Percentiles rank a stretch among this genome's conserved stretches.
phyloP scores from a whole-genome alignment of 2,888 invertebrate species.

The Spodoptera picta region DNA sequence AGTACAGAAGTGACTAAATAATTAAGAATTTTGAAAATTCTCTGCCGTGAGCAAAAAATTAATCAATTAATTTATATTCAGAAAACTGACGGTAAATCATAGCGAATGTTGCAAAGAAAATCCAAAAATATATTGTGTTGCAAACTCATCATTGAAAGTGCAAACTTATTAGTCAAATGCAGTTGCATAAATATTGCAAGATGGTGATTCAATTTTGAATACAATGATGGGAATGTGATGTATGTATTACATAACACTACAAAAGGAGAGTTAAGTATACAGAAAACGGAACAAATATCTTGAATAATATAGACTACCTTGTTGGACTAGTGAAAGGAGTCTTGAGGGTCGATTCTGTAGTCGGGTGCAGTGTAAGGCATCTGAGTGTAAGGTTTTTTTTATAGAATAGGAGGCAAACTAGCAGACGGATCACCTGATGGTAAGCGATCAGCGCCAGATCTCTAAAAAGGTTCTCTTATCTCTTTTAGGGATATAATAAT shows the following conservation, averaged over 20 bases:
- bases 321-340: too few species aligned
- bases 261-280: not conserved
- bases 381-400: too few species aligned
- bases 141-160: conserved; percentile 10
- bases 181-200: conserved; percentile 35
- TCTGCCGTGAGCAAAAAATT: not conserved
- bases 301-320: too few species aligned
- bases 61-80: conserved; percentile 12
- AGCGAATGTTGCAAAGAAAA: conserved; percentile 5
- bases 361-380: too few species aligned
- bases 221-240: conserved; percentile 35
- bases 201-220: conserved; percentile 1
- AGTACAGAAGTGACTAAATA: not conserved
- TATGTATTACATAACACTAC: conserved; percentile 7
- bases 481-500: too few species aligned
- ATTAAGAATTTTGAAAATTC: conserved; percentile 1
- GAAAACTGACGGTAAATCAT: conserved; percentile 1
- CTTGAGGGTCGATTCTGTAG: too few species aligned
- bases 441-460: too few species aligned
- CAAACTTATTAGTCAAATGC: conserved; percentile 5
- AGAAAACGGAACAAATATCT: not conserved
- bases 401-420: too few species aligned
- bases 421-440: too few species aligned
- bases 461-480: too few species aligned
- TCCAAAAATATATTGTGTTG: not conserved